Percentiles rank a stretch among this genome's conserved stretches.
Evolutionary conservation across 2,113 vertebrate species (phyloP).

Genomic region (Mustelus asterias): DNA sequence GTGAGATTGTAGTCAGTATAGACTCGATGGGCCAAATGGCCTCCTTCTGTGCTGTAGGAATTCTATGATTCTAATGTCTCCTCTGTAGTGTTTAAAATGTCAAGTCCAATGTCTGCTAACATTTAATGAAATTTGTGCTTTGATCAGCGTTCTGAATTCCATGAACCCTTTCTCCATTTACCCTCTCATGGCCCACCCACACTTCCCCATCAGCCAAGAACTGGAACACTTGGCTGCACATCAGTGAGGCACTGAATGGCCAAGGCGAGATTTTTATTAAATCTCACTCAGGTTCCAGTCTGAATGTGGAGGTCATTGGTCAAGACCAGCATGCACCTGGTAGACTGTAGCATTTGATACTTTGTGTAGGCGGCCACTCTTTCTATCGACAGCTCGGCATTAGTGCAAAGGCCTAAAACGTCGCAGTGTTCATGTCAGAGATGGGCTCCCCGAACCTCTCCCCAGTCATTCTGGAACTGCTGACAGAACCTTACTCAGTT

Average conservation of each 20-base stretch:
- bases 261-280: not conserved
- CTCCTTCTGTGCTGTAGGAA: no score
- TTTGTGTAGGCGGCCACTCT: not conserved
- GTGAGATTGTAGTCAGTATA: no score
- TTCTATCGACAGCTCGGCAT: not conserved
- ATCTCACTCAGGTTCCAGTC: not conserved
- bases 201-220: not conserved
- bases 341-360: not conserved
- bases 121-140: not conserved
- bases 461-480: not conserved
- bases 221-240: no score
- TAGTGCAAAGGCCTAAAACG: not conserved
- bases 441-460: not conserved
- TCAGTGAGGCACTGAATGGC: not conserved
- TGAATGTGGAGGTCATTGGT: not conserved
- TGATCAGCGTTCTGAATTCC: not conserved
- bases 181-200: not conserved
- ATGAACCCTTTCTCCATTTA: not conserved
- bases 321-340: not conserved
- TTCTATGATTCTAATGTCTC: no score
- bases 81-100: not conserved
- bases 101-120: not conserved
- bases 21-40: no score
- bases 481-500: not conserved
- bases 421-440: not conserved